These are phyloP conservation scores for Tachyglossus aculeatus DNA, from an alignment of 2,797 vertebrate species.

Conservation along the genomic window DNA sequence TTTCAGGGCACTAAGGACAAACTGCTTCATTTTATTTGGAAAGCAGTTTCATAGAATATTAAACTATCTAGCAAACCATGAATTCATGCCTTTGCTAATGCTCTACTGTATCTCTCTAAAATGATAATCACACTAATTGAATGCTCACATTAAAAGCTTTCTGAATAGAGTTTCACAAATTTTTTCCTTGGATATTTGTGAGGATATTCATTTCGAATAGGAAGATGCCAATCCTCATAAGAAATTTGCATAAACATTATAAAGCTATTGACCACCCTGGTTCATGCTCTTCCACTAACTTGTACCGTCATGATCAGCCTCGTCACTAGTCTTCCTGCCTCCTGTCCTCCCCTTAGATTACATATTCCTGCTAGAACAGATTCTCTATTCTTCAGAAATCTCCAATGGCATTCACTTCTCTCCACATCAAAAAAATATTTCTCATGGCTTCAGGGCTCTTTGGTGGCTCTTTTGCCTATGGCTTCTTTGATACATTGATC, in stretches of 20 bases:
- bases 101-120: slow-evolving; percentile 8
- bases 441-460: no score
- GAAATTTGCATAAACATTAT: neutral
- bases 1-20: neutral
- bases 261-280: no score
- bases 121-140: neutral
- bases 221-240: neutral
- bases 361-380: no score
- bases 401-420: no score
- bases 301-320: no score
- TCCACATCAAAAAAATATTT: no score
- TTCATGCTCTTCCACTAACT: no score
- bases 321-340: no score
- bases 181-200: slow-evolving; percentile 4
- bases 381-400: no score
- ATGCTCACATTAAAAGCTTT: neutral
- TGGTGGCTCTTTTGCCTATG: no score
- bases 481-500: no score
- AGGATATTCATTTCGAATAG: slow-evolving; percentile 16
- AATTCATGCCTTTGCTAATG: slow-evolving; percentile 1
- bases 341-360: no score
- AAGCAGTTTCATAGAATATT: neutral
- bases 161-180: neutral
- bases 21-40: neutral
- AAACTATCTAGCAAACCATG: neutral